Evolutionary conservation across 2,888 invertebrate genomes (phyloP).

Genomic region (Clepsis dumicolana): DNA sequence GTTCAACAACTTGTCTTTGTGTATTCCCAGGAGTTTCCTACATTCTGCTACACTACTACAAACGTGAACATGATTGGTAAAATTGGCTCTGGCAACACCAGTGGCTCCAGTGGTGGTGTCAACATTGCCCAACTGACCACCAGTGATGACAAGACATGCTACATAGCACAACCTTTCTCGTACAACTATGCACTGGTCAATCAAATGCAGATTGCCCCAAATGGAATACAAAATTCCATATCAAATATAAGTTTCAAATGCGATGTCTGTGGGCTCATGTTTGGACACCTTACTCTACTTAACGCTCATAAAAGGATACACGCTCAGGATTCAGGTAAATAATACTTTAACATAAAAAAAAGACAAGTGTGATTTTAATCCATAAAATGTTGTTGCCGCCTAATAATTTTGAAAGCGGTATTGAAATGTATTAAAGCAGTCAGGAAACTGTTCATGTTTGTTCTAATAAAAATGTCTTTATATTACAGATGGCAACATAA

Average conservation of each 20-base stretch:
- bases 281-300: conserved; percentile 92
- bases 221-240: conserved; percentile 89
- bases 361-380: no score
- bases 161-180: conserved; percentile 91
- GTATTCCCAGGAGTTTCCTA: conserved; percentile 86
- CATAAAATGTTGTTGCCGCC: no score
- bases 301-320: conserved; percentile 95
- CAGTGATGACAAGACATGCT: conserved; percentile 89
- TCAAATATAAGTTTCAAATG: conserved; percentile 95
- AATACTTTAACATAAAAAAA: no score
- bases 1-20: conserved; percentile 18
- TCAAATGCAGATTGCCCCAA: conserved; percentile 93
- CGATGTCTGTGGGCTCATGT: conserved; percentile 94
- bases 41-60: conserved; percentile 89
- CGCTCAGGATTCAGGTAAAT: conserved; percentile 86
- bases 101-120: conserved; percentile 83
- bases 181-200: conserved; percentile 94
- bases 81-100: conserved; percentile 79
- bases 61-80: conserved; percentile 90
- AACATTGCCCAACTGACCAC: conserved; percentile 89
- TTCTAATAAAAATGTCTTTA: conserved; percentile 34
- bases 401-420: no score
- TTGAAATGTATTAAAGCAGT: no score
- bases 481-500: conserved; percentile 81
- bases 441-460: neutral